These are phyloP conservation scores for Troides aeacus DNA, from an alignment of 2,888 invertebrate genomes.

Conservation along the genomic window DNA sequence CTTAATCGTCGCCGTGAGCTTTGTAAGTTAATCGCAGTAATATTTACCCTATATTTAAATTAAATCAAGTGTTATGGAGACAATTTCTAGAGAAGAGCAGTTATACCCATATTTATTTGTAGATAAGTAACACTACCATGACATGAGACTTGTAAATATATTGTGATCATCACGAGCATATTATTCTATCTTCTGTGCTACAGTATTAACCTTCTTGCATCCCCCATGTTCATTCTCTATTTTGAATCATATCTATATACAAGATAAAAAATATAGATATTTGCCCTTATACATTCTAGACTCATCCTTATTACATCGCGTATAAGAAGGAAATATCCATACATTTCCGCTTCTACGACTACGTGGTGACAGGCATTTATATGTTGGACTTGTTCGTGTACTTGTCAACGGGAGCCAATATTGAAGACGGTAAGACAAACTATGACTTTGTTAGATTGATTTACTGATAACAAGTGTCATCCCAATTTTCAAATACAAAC, in stretches of 20 bases:
- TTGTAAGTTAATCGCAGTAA: slow-evolving; percentile 47
- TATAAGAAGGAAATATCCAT: slow-evolving; percentile 45
- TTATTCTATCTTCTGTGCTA: too few species aligned
- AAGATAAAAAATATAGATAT: too few species aligned
- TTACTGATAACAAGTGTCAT: neutral
- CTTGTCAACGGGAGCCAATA: slow-evolving; percentile 63
- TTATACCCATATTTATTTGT: too few species aligned
- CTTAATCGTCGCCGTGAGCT: slow-evolving; percentile 50
- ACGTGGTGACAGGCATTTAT: slow-evolving; percentile 50
- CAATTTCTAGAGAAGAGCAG: too few species aligned
- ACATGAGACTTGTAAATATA: too few species aligned
- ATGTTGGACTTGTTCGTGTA: slow-evolving; percentile 56
- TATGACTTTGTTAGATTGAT: neutral
- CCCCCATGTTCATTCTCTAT: too few species aligned
- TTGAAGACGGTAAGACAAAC: slow-evolving; percentile 56
- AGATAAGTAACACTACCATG: too few species aligned
- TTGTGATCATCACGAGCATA: too few species aligned
- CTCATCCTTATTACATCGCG: slow-evolving; percentile 59
- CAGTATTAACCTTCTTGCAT: too few species aligned
- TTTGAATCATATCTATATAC: too few species aligned
- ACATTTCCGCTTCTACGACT: slow-evolving; percentile 58
- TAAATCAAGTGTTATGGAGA: neutral
- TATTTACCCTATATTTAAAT: neutral
- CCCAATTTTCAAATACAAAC: neutral
- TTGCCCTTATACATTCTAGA: slow-evolving; percentile 39